phyloP scores from a whole-genome alignment of 2,888 invertebrate genomes.

The Eristalis intricaria region DNA sequence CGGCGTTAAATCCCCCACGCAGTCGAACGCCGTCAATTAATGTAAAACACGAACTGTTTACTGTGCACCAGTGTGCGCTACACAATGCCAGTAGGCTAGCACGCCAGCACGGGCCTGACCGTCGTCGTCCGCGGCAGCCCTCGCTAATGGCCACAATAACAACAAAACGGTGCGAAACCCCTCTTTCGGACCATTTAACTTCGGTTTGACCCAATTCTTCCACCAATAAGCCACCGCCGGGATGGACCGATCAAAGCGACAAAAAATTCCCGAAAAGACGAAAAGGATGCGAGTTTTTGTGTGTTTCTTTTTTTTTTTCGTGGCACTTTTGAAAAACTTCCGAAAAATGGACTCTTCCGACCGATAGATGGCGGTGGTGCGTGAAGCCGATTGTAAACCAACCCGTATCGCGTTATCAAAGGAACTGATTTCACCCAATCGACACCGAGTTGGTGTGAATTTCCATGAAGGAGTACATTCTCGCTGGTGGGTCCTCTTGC shows the following conservation, averaged over 20 bases:
- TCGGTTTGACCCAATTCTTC: constrained; percentile 50
- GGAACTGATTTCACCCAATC: constrained; percentile 72
- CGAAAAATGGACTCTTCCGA: background rate
- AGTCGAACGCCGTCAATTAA: constrained; percentile 55
- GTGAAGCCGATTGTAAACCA: constrained; percentile 58
- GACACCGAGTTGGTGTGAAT: constrained; percentile 71
- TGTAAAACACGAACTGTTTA: constrained; percentile 28
- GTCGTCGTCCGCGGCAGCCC: background rate
- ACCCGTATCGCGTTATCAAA: constrained; percentile 71
- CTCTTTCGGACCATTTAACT: constrained; percentile 53
- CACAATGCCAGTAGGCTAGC: background rate
- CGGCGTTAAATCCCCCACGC: background rate
- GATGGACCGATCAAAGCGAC: too few relatives aligned
- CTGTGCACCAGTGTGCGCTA: constrained; percentile 1
- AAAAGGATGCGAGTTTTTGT: background rate
- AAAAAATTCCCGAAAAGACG: background rate
- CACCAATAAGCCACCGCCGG: background rate
- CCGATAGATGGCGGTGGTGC: constrained; percentile 67
- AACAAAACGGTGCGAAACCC: constrained; percentile 20
- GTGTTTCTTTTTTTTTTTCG: background rate
- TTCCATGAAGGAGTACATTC: constrained; percentile 56
- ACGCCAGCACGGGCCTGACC: background rate
- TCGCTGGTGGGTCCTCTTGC: constrained; percentile 20
- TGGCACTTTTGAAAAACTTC: too few relatives aligned
- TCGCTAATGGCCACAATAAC: constrained; percentile 45